phyloP scores from a whole-genome alignment of 2,113 vertebrate genomes.

The Eudyptes chrysolophus region DNA sequence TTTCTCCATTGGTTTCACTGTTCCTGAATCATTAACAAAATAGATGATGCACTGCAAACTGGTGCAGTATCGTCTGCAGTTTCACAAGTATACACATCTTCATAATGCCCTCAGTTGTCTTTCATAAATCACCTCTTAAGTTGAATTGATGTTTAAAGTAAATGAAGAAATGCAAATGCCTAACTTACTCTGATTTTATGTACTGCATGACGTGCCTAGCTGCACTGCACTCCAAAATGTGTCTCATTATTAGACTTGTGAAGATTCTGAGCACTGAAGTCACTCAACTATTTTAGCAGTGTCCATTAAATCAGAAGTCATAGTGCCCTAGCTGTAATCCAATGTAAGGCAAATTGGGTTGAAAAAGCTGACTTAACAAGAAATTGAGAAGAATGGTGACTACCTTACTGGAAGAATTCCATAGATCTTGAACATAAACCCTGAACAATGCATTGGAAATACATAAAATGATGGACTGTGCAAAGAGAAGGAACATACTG shows the following conservation, averaged over 20 bases:
- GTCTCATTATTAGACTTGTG: neutral
- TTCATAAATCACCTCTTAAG: neutral
- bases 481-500: neutral
- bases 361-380: neutral
- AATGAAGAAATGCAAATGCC: neutral
- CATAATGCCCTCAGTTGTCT: neutral
- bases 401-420: neutral
- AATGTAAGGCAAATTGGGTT: neutral
- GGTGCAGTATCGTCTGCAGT: neutral
- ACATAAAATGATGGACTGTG: neutral
- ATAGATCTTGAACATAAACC: neutral
- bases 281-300: neutral
- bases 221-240: neutral
- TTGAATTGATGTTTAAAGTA: neutral
- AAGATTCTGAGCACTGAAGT: neutral
- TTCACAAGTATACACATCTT: neutral
- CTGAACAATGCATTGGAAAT: neutral
- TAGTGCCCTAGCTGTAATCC: neutral
- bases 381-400: neutral
- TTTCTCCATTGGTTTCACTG: neutral
- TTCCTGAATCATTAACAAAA: neutral
- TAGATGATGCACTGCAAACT: neutral
- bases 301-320: neutral
- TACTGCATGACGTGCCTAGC: neutral
- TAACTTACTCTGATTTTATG: neutral